Evolutionary conservation across 1,140 invertebrate species (phyloP), one percentile per base, ranked within the genome.

Genomic region (Acromyrmex heyeri): DNA sequence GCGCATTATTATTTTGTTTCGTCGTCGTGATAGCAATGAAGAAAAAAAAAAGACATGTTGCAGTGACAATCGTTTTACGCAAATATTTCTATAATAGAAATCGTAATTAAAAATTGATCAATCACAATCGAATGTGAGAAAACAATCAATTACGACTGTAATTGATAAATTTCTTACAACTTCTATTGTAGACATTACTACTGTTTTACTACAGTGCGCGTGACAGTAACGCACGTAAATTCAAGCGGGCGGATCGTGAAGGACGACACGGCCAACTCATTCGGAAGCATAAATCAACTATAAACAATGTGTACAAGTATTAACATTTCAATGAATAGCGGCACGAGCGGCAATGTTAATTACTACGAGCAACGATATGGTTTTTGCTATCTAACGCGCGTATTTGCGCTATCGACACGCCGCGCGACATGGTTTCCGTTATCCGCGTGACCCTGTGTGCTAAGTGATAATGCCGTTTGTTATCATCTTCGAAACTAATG

Each of bases 401-500:
- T 30, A 48, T 78, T 83, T 57, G 55, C 73, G 78, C 57, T 87
- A 89, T 87, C 87, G 70, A 61, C 70, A 77, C 69, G 77, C 38
- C 6, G 24, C 30, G 53, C 53, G 53, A 44, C 67, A 50, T 48
- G 21, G 48, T 65, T 90, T 53, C 85, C 38, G 83, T 88, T 90
- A 89, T 82, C 87, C 88, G 27, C 57, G 55, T 73, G 69, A 62
- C 61, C 73, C 79, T 61, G 59, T 75, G 86, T 38, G 86, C 70
- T 70, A 81, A 88, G 73, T 65, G 89, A 88, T 90, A 90, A 91
- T 77, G 78, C 61, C 34, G 69, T 75, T 90, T 85, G 77, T 90
- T 90, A 90, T 90, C 86, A 81, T 90, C 75, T 75, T 87, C 86
- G 86, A 87, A 90, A 90, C 88, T 87, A 90, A 90, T 85, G 78